These are phyloP conservation scores for Lamellibrachia satsuma DNA, from an alignment of 2,888 invertebrate species.

Conservation along the genomic window DNA sequence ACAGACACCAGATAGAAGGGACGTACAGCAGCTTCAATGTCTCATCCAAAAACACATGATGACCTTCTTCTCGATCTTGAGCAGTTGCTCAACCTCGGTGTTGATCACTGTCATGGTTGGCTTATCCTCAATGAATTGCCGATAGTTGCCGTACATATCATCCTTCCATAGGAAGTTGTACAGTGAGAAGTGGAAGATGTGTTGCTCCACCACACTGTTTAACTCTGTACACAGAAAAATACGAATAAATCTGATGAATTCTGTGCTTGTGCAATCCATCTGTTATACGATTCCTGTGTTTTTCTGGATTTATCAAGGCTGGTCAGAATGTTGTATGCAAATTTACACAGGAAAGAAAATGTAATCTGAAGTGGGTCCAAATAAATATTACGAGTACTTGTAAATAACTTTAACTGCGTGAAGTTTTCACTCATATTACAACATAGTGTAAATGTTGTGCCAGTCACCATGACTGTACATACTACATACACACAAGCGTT, in stretches of 20 bases:
- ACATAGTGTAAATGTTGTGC: too few species aligned
- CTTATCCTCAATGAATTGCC: slow-evolving; percentile 59
- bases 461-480: too few species aligned
- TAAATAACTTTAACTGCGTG: too few species aligned
- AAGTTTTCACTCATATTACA: too few species aligned
- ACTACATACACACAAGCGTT: too few species aligned
- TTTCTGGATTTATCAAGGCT: neutral
- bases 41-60: slow-evolving; percentile 27
- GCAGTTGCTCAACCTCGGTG: slow-evolving; percentile 49
- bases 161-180: slow-evolving; percentile 66
- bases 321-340: too few species aligned
- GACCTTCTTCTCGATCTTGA: slow-evolving; percentile 62
- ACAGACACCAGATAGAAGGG: too few species aligned
- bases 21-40: too few species aligned
- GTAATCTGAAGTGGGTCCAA: too few species aligned
- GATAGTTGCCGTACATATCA: slow-evolving; percentile 62
- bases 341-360: too few species aligned
- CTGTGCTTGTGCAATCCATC: neutral
- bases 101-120: slow-evolving; percentile 46
- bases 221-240: slow-evolving; percentile 50
- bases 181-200: slow-evolving; percentile 61
- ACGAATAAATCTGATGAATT: neutral
- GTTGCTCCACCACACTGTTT: slow-evolving; percentile 54
- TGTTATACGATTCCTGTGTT: neutral
- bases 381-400: too few species aligned